Evolutionary conservation across 2,797 vertebrate genomes (phyloP).

Genomic region (Pangasius macronema): DNA sequence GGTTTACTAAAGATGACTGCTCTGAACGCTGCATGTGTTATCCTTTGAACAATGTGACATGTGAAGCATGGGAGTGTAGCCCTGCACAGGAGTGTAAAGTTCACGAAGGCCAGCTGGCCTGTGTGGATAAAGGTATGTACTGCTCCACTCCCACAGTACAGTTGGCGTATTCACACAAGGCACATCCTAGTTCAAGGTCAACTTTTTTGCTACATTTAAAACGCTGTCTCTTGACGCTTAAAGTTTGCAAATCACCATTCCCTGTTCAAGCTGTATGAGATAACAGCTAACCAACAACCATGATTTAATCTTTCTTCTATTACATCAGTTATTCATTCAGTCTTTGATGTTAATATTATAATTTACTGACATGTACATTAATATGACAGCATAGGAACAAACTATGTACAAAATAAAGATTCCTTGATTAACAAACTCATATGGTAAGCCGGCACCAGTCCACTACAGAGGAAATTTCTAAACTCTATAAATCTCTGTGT

Average conservation of each 20-base stretch:
- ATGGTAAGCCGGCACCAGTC: background rate
- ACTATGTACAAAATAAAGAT: background rate
- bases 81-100: constrained; percentile 79
- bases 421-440: background rate
- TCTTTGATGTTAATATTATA: background rate
- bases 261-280: background rate
- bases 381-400: background rate
- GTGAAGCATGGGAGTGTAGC: constrained; percentile 82
- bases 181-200: background rate
- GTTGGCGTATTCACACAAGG: background rate
- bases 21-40: constrained; percentile 80
- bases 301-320: background rate
- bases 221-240: background rate
- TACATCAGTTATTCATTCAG: background rate
- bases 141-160: background rate
- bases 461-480: background rate
- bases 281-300: background rate
- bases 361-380: background rate
- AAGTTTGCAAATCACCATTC: background rate
- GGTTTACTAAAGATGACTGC: constrained; percentile 79
- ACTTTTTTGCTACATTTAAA: background rate
- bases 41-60: constrained; percentile 67
- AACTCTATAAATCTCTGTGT: background rate
- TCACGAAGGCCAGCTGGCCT: constrained; percentile 81
- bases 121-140: constrained; percentile 66